Percentiles rank a stretch among this genome's conserved stretches.
Evolutionary conservation across 2,888 invertebrate species (phyloP).

Genomic region (Cloeon dipterum): DNA sequence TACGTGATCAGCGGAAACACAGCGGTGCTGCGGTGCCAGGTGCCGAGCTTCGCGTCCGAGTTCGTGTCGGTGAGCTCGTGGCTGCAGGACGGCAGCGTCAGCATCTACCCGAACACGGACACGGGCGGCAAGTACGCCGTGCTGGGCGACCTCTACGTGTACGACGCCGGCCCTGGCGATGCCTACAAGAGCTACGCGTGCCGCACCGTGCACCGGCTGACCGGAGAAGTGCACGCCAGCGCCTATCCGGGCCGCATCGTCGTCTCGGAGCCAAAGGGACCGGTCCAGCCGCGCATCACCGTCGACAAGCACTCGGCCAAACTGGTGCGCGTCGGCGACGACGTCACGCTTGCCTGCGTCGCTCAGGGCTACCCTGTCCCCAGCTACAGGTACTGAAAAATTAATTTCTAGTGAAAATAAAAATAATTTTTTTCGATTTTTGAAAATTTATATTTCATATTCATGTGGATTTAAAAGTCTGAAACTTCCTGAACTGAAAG

Average conservation of each 20-base stretch:
- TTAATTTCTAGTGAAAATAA: conserved; percentile 18
- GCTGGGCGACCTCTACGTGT: conserved; percentile 64
- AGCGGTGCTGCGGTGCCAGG: conserved; percentile 70
- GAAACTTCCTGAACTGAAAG: too few relatives aligned
- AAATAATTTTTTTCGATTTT: conserved; percentile 7
- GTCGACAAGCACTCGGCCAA: conserved; percentile 44
- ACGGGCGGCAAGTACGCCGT: conserved; percentile 51
- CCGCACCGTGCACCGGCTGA: conserved; percentile 55
- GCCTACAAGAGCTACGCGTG: conserved; percentile 61
- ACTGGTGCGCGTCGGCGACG: conserved; percentile 43
- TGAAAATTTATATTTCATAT: background rate
- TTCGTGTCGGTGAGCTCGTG: conserved; percentile 75
- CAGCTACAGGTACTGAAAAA: conserved; percentile 53
- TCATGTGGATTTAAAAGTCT: too few relatives aligned
- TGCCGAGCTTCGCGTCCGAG: conserved; percentile 70
- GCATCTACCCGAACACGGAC: conserved; percentile 52
- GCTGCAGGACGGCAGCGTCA: conserved; percentile 62
- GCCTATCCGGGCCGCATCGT: conserved; percentile 44
- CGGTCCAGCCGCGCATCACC: conserved; percentile 46
- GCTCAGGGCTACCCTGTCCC: conserved; percentile 66
- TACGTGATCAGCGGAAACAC: conserved; percentile 82
- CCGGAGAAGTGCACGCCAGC: conserved; percentile 43
- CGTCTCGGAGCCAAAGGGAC: conserved; percentile 50
- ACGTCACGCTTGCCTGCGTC: conserved; percentile 51
- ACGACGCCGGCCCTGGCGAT: conserved; percentile 52